Evolutionary conservation across 92 coral and sea anemone species (phyloP), one percentile per base, ranked within the genome.

Genomic region (Palythoa heliodiscus): DNA sequence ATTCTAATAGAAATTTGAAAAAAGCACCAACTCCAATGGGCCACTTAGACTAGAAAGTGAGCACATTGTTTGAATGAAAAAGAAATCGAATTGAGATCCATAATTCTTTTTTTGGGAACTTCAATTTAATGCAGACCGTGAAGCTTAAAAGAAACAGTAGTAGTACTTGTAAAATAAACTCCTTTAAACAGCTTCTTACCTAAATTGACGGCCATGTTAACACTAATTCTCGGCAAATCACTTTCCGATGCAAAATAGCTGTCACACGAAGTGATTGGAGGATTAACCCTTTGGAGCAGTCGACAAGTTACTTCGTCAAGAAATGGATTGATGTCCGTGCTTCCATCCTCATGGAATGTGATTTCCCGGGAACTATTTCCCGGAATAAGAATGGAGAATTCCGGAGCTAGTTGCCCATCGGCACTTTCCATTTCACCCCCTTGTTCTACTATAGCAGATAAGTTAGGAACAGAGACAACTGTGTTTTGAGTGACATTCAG

Each of bases 281-380:
- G 89, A 7, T 24, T 57, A 29, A 93, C 77, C 47, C 40, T 83
- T 4, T 66, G 57, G 1, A 96, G 75, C 39, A 94, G 83, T 10
- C 47, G 63, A 29, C 86, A 64, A 2, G 90, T 87, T 29, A 96
- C 93, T n/a, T 84, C 89, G 12, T 91, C 95, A 19, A 92, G 91
- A 80, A 96, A 96, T 6, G 99, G 99, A 64, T 96, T 93, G 75
- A 94, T 35, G 37, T 77, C 90, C 20, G 94, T 78, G 20, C 85
- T 38, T 15, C 94, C 95, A 76, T 75, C 95, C 11, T 75, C 87
- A 8, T 86, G 87, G 17, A 87, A 88, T 17, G 88, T 70, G 38
- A 86, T 78, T 53, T 83, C 91, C 38, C 16, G 88, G 54, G 86
- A 83, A 14, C 69, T 37, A 1, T 77, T 88, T 23, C 38, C 87